Percentiles rank a stretch among this genome's conserved stretches.
Conservation (phyloP, 2,888 invertebrate species). For the Epistrophe eligans region DNA sequence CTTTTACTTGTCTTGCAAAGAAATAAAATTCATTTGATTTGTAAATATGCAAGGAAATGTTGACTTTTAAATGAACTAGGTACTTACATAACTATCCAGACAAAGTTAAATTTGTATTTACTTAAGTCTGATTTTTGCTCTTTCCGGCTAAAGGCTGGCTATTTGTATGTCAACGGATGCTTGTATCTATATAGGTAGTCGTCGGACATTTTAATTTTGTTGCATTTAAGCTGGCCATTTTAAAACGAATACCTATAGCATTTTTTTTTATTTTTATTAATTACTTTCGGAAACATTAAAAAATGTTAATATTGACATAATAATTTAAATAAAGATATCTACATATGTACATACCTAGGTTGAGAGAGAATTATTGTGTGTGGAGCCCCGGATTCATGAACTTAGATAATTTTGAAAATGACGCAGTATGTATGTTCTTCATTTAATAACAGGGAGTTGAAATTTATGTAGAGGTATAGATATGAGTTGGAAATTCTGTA, state of each 20-base stretch:
- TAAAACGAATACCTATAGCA: conserved; percentile 4
- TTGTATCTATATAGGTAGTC: neutral
- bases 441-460: no score
- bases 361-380: conserved; percentile 3
- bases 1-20: neutral
- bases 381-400: neutral
- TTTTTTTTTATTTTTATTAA: conserved; percentile 28
- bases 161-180: neutral
- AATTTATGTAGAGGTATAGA: no score
- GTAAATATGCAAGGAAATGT: conserved; percentile 56
- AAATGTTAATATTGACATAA: conserved; percentile 39
- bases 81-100: neutral
- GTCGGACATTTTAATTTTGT: conserved; percentile 16
- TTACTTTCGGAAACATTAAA: conserved; percentile 30
- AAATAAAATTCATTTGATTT: conserved; percentile 64
- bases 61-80: conserved; percentile 63
- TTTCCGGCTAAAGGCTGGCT: neutral
- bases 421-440: neutral
- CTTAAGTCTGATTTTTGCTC: conserved; percentile 35
- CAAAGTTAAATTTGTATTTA: conserved; percentile 55
- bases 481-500: no score
- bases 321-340: conserved; percentile 9
- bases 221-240: conserved; percentile 34
- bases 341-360: no score
- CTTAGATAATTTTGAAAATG: neutral